Evolutionary conservation across 2,888 invertebrate species (phyloP).

Genomic region (Lepidochitona cinerea): DNA sequence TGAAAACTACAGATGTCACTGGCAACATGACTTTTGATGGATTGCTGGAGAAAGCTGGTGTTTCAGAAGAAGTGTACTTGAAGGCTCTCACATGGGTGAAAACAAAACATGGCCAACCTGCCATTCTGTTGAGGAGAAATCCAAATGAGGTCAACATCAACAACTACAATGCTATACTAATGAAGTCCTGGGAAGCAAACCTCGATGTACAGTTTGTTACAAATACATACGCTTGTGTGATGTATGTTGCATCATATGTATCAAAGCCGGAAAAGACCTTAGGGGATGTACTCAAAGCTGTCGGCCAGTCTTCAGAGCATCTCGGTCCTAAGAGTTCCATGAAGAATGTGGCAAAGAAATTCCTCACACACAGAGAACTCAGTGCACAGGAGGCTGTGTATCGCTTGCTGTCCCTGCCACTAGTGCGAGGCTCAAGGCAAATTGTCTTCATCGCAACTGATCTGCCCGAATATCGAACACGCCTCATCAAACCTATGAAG

Average conservation of each 20-base stretch:
- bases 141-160: slow-evolving; percentile 4
- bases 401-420: slow-evolving; percentile 28
- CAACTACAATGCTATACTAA: neutral
- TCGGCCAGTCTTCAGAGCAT: slow-evolving; percentile 16
- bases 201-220: slow-evolving; percentile 14
- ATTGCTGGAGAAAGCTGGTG: neutral
- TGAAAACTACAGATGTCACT: neutral
- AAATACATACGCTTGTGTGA: slow-evolving; percentile 20
- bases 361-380: slow-evolving; percentile 36
- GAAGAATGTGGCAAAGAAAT: slow-evolving; percentile 20
- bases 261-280: slow-evolving; percentile 28
- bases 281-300: slow-evolving; percentile 23
- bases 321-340: slow-evolving; percentile 17
- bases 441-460: slow-evolving; percentile 34
- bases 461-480: slow-evolving; percentile 37
- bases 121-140: neutral
- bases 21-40: neutral
- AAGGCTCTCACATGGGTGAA: neutral
- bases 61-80: too few relatives aligned
- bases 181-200: slow-evolving; percentile 17
- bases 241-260: slow-evolving; percentile 15
- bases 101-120: slow-evolving; percentile 7
- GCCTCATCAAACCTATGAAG: slow-evolving; percentile 47
- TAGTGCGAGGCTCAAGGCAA: slow-evolving; percentile 21
- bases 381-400: slow-evolving; percentile 42